Conservation (phyloP, 2,113 vertebrate genomes). For the Danionella cerebrum region DNA sequence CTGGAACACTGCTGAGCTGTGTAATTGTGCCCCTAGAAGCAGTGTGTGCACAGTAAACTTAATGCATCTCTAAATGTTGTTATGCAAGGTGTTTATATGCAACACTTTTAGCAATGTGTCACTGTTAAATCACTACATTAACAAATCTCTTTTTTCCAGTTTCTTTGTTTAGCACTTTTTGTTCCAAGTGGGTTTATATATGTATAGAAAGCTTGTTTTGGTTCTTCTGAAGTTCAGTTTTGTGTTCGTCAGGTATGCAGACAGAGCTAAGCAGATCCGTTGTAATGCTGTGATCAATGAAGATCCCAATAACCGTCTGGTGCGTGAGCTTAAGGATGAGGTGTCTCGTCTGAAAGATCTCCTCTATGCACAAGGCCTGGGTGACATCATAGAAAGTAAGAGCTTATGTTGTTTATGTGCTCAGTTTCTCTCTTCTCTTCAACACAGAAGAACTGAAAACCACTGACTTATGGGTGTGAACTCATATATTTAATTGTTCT, state of each 20-base stretch:
- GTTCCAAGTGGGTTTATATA: too few species aligned
- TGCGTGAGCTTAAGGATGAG: constrained; percentile 94
- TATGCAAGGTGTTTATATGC: too few species aligned
- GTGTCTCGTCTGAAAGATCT: constrained; percentile 89
- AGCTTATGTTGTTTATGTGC: neutral
- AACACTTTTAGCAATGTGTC: too few species aligned
- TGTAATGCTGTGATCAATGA: constrained; percentile 95
- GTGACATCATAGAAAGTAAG: constrained; percentile 97
- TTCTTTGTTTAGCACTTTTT: too few species aligned
- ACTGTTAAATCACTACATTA: too few species aligned
- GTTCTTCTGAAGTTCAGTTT: too few species aligned
- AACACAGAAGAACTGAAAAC: neutral
- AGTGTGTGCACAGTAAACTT: neutral
- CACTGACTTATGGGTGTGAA: neutral
- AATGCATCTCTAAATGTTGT: neutral
- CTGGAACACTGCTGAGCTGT: constrained; percentile 15
- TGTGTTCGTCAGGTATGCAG: constrained; percentile 93
- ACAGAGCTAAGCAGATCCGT: constrained; percentile 95
- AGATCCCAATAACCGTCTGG: constrained; percentile 92
- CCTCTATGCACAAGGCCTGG: constrained; percentile 84
- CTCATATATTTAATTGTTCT: neutral
- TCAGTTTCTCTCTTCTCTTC: neutral
- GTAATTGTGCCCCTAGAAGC: neutral
- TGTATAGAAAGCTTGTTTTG: too few species aligned
- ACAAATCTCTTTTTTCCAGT: too few species aligned